Conservation (phyloP, 2,888 invertebrate species). For the Andricus curvator region DNA sequence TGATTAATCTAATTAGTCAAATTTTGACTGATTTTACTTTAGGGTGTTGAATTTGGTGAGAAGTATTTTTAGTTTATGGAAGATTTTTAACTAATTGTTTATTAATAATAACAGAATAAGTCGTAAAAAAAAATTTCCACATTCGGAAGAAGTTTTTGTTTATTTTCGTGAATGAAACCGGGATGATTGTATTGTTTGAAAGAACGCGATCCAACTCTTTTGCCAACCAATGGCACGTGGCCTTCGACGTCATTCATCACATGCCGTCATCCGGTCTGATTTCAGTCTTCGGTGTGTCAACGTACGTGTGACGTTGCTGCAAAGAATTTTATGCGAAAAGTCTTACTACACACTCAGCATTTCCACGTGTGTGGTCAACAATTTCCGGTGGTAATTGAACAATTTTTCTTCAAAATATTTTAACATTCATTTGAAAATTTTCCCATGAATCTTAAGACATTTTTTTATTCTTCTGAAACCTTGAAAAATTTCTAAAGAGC, state of each 20-base stretch:
- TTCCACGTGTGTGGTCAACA: constrained; percentile 16
- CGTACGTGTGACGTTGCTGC: constrained; percentile 24
- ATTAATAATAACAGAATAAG: background rate
- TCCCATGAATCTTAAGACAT: no score
- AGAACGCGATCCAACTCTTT: constrained; percentile 25
- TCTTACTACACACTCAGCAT: background rate
- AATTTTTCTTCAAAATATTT: background rate
- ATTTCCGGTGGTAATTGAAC: constrained; percentile 12
- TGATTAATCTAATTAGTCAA: no score
- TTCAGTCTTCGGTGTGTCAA: constrained; percentile 36
- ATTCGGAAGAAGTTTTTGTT: background rate
- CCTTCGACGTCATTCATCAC: constrained; percentile 38
- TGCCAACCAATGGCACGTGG: constrained; percentile 31
- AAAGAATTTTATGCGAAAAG: constrained; percentile 37
- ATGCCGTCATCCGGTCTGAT: constrained; percentile 41
- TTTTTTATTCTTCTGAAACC: no score
- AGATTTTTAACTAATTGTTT: no score
- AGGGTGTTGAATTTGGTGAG: no score
- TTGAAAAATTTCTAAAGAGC: no score
- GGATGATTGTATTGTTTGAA: constrained; percentile 14
- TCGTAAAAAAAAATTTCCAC: background rate
- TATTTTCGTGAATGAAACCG: constrained; percentile 10
- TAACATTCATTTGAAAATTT: background rate
- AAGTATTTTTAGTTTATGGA: no score
- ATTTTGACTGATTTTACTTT: no score